Percentiles rank a stretch among this genome's conserved stretches.
Evolutionary conservation across 2,113 vertebrate genomes (phyloP).

Genomic region (Piaya cayana): DNA sequence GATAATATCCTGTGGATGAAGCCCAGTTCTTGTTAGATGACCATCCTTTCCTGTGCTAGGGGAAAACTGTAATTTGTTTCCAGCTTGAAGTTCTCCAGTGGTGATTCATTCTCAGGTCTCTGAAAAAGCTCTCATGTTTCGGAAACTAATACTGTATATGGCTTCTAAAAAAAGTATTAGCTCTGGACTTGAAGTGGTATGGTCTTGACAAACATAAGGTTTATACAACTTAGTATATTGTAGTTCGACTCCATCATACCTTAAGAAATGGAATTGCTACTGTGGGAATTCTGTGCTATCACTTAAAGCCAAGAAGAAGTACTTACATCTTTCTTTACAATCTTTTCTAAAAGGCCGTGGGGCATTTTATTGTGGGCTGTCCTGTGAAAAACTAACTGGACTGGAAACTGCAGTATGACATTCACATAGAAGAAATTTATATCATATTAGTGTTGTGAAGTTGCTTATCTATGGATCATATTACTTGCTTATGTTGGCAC

Average conservation of each 20-base stretch:
- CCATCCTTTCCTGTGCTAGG: neutral
- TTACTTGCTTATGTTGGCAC: neutral
- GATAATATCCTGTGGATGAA: neutral
- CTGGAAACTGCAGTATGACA: neutral
- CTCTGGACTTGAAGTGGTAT: neutral
- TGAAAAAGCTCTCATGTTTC: neutral
- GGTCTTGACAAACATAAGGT: neutral
- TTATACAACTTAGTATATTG: neutral
- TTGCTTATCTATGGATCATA: neutral
- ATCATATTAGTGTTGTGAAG: fast-evolving
- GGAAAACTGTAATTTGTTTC: neutral
- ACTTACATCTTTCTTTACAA: neutral
- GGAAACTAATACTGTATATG: neutral
- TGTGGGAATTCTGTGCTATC: neutral
- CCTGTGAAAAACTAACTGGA: neutral
- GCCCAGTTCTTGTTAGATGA: neutral
- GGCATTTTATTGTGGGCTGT: neutral
- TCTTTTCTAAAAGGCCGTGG: neutral
- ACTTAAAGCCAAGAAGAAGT: neutral
- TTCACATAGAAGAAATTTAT: neutral
- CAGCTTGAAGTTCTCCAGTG: neutral
- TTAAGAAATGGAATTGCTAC: neutral
- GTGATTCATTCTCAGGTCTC: neutral
- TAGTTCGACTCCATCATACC: neutral
- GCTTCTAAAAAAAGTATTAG: neutral